These are phyloP conservation scores for Chloroceryle inda DNA, from an alignment of 2,797 vertebrate species.

Conservation along the genomic window DNA sequence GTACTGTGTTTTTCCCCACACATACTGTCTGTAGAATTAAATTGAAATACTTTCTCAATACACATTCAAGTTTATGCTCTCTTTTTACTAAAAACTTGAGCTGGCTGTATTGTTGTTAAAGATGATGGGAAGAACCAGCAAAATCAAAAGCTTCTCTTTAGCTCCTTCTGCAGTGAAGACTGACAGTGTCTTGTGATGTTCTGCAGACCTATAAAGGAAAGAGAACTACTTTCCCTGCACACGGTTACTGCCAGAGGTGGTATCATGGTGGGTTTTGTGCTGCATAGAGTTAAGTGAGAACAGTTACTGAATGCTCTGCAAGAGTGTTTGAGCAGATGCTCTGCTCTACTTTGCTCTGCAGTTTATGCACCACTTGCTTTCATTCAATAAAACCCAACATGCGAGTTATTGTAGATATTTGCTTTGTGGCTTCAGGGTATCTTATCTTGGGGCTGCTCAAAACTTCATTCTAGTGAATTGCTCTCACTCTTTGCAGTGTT, in stretches of 20 bases:
- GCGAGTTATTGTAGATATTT: conserved; percentile 37
- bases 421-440: conserved; percentile 16
- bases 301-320: conserved; percentile 9
- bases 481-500: background rate
- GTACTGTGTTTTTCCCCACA: background rate
- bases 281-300: conserved; percentile 8
- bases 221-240: background rate
- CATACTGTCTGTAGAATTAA: background rate
- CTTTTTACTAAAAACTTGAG: background rate
- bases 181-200: background rate
- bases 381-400: conserved; percentile 48
- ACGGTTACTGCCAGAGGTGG: background rate
- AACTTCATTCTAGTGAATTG: conserved; percentile 11
- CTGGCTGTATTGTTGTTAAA: background rate
- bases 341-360: conserved; percentile 30
- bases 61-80: background rate
- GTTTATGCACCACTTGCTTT: conserved; percentile 56
- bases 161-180: background rate
- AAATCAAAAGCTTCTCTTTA: conserved; percentile 7
- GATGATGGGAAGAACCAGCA: background rate
- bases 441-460: background rate
- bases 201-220: conserved; percentile 13
- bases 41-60: background rate
- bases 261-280: conserved; percentile 4
- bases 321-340: conserved; percentile 46